Conservation (phyloP, 35 echinoderm and acorn worm genomes). For the Antedon bifida region DNA sequence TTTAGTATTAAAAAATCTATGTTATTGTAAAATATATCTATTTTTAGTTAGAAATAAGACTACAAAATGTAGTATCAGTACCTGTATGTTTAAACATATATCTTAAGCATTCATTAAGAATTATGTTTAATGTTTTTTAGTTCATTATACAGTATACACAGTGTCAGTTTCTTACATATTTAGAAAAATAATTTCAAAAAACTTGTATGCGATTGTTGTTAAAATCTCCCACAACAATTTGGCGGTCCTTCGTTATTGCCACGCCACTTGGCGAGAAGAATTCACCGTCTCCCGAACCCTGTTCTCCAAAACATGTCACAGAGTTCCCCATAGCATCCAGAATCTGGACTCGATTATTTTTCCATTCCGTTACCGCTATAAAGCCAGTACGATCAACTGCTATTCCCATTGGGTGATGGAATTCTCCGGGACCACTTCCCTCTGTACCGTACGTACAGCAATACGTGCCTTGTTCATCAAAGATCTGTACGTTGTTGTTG, state of each 20-base stretch:
- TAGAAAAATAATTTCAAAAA: too few relatives aligned
- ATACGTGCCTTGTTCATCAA: not conserved
- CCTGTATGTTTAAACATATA: too few relatives aligned
- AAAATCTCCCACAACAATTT: slow-evolving; percentile 18
- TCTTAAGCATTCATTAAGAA: too few relatives aligned
- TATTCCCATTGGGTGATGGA: slow-evolving; percentile 11
- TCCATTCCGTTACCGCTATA: slow-evolving; percentile 11
- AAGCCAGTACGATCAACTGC: slow-evolving; percentile 15
- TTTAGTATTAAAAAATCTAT: too few relatives aligned
- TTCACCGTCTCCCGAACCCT: not conserved
- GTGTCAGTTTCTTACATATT: too few relatives aligned
- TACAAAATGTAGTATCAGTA: too few relatives aligned
- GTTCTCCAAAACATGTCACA: not conserved
- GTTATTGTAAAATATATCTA: too few relatives aligned
- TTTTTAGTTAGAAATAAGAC: too few relatives aligned
- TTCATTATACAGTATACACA: too few relatives aligned
- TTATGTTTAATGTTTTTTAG: too few relatives aligned
- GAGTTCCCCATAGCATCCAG: slow-evolving; percentile 15
- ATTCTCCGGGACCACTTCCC: slow-evolving; percentile 10
- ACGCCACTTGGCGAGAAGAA: slow-evolving; percentile 16
- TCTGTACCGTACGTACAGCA: slow-evolving; percentile 3
- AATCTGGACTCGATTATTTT: slow-evolving; percentile 25
- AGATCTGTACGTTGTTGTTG: slow-evolving; percentile 20
- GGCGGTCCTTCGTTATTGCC: not conserved
- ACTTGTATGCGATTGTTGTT: slow-evolving; percentile 18